Base-by-base conservation (phyloP, 2,113 vertebrate species). In the Antidorcas marsupialis region DNA sequence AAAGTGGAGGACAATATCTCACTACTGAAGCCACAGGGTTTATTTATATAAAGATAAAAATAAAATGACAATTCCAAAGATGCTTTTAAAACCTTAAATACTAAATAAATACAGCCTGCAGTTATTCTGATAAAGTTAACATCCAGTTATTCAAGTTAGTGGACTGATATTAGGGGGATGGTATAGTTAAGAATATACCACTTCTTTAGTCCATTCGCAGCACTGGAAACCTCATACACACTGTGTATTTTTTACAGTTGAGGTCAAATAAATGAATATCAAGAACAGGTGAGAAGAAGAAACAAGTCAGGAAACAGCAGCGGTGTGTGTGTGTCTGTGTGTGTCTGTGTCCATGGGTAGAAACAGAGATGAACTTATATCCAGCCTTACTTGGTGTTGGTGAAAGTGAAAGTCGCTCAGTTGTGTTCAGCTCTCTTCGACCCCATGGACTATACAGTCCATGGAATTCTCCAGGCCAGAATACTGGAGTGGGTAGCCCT, bases 1-100 rank as follows among this genome's bases (percentile, higher is more conserved):
- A 74, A 53, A 88, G 36, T 14, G 0, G 8, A 90, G 25, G 23
- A n/a, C 5, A 6, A 2, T 2, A 5, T 76, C 33, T 79, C 10
- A 27, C 23, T 59, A 14, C 33, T 19, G 8, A 33, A 94, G 53
- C 36, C 79, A 88, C 47, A 36, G 76, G 6, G 2, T 76, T 64
- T 74, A 62, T 91, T 86, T 89, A 60, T 45, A 91, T 45, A 91
- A 86, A 86, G 47, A 62, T 82, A 43, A 96, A 95, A 88, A n/a
- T n/a, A 21, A 93, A 28, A 45, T 43, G 47, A 71, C 71, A 78
- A 47, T n/a, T 33, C 10, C 23, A 78, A 88, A 87, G 85, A 74
- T 76, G 64, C n/a, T 64, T 62, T 76, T 53, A 91, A 83, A 92
- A 30, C n/a, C 7, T 17, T 52, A 52, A 83, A 23, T 28, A 33